Evolutionary conservation across 2,797 vertebrate species (phyloP), one percentile per base, ranked within the genome.

Genomic region (Cuculus canorus): DNA sequence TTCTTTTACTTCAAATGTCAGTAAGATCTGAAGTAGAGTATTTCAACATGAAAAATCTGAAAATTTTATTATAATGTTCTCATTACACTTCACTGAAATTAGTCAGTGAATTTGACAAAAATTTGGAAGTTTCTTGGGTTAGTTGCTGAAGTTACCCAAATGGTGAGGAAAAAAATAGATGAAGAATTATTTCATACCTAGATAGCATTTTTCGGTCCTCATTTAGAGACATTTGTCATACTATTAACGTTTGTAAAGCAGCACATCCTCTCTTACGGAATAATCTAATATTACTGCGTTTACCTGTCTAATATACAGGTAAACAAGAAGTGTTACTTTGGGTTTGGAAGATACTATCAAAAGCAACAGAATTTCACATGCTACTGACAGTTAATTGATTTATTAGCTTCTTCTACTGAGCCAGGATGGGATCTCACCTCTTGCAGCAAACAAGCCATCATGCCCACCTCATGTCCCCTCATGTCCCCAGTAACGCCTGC

Each of bases 341-440:
- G 3, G 90, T 95, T 88, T 88, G 48, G 70, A 92, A 79, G 59
- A 23, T 70, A 48, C 39, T 63, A 68, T 39, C 77, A 86, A 95
- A 79, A 72, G 39, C 86, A 84, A 90, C 88, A 81, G 77, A 94
- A 96, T 95, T 94, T 94, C 73, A 88, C 41, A 66, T 82, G 22
- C 45, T 10, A 47, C 47, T 47, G 45, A 47, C 45, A 47, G n/a
- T 70, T 88, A 72, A 95, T 84, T 92, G 21, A n/a, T 17, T 88
- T 65, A 60, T 94, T 93, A 93, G 32, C 47, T n/a, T 70, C 15
- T 72, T 84, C 47, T 25, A 66, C 66, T 41, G 25, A 82, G 63
- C 24, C 71, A 72, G 52, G 35, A 79, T 73, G 35, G 13, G 5
- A 66, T 59, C 63, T 90, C 70, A 39, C 11, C 0, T 3, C 32